phyloP scores from a whole-genome alignment of 2,888 invertebrate genomes.

The Scaptomyza tumidula region DNA sequence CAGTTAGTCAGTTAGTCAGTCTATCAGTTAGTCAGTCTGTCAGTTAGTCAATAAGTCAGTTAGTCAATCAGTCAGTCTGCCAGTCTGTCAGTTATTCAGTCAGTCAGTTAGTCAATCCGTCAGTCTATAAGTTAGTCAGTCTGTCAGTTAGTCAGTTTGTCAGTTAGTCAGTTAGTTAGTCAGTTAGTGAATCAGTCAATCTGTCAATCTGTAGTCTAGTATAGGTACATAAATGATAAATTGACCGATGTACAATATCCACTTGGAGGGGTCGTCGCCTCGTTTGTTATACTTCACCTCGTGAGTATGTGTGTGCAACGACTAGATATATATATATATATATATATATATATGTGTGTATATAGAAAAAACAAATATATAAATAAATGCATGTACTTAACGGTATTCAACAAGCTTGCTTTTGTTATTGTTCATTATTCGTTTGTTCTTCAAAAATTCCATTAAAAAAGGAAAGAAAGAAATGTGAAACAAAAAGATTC shows the following conservation, averaged over 20 bases:
- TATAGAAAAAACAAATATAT: conserved; percentile 9
- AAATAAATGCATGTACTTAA: conserved; percentile 13
- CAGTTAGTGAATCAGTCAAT: background rate
- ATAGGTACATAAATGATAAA: background rate
- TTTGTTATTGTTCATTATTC: conserved; percentile 11
- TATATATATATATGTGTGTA: background rate
- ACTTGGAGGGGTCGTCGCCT: conserved; percentile 32
- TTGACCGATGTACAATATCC: conserved; percentile 2
- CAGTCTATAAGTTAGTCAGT: no score
- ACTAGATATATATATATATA: conserved; percentile 11
- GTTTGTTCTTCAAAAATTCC: background rate
- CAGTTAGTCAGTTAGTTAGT: background rate
- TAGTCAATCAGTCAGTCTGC: background rate
- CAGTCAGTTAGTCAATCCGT: background rate
- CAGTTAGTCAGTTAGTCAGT: background rate
- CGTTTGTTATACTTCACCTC: conserved; percentile 23
- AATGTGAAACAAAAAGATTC: conserved; percentile 2
- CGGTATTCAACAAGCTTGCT: background rate
- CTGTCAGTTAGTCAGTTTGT: background rate
- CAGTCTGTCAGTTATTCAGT: background rate
- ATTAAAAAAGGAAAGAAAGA: background rate
- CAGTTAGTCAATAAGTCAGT: background rate
- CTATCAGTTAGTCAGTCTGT: background rate
- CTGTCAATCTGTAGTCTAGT: background rate
- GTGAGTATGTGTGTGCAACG: conserved; percentile 24